Base-by-base conservation (phyloP, 2,113 vertebrate genomes). In the Nanorana parkeri region DNA sequence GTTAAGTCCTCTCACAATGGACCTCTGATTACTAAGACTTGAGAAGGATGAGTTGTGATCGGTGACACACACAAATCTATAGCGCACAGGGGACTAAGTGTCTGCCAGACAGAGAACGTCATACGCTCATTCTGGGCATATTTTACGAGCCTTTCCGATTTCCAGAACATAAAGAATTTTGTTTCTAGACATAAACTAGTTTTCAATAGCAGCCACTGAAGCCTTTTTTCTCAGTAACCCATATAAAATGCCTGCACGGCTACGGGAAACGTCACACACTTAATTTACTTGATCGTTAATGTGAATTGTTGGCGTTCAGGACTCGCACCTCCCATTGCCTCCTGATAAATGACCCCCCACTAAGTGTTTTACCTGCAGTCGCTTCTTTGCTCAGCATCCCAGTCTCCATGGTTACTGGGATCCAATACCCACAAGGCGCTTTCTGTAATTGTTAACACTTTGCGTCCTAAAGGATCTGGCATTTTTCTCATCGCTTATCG, bases 381-480 rank as follows among this genome's bases (percentile, higher is more conserved):
- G 61, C 71, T 60, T 75, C 80, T 82, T 76, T 68, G n/a, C 61
- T 41, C 63, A 66, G 63, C 71, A 67, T 82, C 71, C 51, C 71
- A 75, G 80, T 82, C 80, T 75, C 80, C 80, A 82, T 82, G 80
- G 80, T 68, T 67, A 82, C 80, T 28, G 63, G 58, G 52, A 75
- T 29, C 71, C 58, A 52, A 68, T 82, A 82, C 80, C 61, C 61
- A 75, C 28, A 65, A 82, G 71, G 32, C 60, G 47, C 63, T 56
- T 23, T 54, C 71, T 75, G 63, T 76, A 67, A 67, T 75, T 67
- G 65, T 80, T 80, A 80, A 81, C 79, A 26, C 79, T 65, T 74
- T 32, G 66, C 3, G 20, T 65, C 19, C 51, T 65, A 23, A 26
- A 36, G 58, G 68, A 54, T 41, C 24, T n/a, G 26, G 16, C 7